A percentile compares a stretch with the other conserved stretches of the same genome.
Evolutionary conservation across 2,113 vertebrate genomes (phyloP).

Genomic region (Cathartes aura): DNA sequence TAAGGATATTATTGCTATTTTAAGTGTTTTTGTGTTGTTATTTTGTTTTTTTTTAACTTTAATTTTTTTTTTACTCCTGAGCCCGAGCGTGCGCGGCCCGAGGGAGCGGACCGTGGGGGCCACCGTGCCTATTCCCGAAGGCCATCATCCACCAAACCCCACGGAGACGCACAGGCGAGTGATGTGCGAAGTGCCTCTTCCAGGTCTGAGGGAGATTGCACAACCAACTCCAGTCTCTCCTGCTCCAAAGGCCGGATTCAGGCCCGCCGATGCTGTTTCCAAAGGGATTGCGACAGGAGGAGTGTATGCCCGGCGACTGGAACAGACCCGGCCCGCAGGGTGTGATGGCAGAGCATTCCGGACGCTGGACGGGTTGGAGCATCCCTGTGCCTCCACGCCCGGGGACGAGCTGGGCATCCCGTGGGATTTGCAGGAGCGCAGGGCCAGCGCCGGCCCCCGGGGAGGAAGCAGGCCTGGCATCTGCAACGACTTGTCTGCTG

Average conservation of each 20-base stretch:
- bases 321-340: rapidly evolving
- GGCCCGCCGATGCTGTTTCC: rapidly evolving
- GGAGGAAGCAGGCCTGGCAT: not conserved
- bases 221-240: not conserved
- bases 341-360: rapidly evolving
- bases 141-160: not conserved
- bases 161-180: rapidly evolving
- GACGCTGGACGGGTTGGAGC: rapidly evolving
- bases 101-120: not conserved
- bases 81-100: rapidly evolving
- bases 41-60: not conserved
- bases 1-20: not conserved
- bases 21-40: too few relatives aligned
- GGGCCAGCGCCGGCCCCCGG: not conserved
- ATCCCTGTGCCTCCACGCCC: rapidly evolving
- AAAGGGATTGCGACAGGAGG: too few relatives aligned
- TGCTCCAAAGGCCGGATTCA: rapidly evolving
- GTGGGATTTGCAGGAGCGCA: rapidly evolving
- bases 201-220: rapidly evolving
- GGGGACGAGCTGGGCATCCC: rapidly evolving
- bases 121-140: rapidly evolving
- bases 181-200: not conserved
- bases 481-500: not conserved
- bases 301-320: rapidly evolving
- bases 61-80: too few relatives aligned